A percentile compares a stretch with the other conserved stretches of the same genome.
phyloP scores from a whole-genome alignment of 2,888 invertebrate species.

The Chelonus formosanus region DNA sequence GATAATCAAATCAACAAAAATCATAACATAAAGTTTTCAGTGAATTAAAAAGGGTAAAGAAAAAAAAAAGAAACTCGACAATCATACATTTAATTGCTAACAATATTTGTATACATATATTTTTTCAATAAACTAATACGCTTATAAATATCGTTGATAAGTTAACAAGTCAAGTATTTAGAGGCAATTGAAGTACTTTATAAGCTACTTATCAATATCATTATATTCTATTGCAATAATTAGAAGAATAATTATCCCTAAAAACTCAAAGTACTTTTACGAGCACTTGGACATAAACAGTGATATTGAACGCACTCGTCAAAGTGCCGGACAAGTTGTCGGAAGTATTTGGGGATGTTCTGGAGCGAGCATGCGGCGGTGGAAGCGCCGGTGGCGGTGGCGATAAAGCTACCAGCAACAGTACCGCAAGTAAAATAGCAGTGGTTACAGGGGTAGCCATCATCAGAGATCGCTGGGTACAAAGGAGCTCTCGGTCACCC shows the following conservation, averaged over 20 bases:
- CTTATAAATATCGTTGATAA: too few species aligned
- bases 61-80: too few species aligned
- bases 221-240: too few species aligned
- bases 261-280: neutral
- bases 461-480: constrained; percentile 56
- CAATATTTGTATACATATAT: too few species aligned
- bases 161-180: too few species aligned
- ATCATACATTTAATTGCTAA: too few species aligned
- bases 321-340: constrained; percentile 63
- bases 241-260: neutral
- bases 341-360: constrained; percentile 60
- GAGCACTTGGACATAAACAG: constrained; percentile 34
- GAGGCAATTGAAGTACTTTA: too few species aligned
- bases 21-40: too few species aligned
- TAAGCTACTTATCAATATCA: too few species aligned
- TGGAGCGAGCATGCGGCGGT: constrained; percentile 60
- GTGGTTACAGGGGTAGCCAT: constrained; percentile 57
- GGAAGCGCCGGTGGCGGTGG: constrained; percentile 42
- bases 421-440: constrained; percentile 52
- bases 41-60: too few species aligned
- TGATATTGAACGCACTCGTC: constrained; percentile 58
- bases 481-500: constrained; percentile 53
- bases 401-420: constrained; percentile 35
- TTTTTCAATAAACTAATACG: too few species aligned
- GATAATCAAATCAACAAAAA: too few species aligned